phyloP scores from a whole-genome alignment of 1,140 invertebrate genomes.

The Bombus soroeensis region DNA sequence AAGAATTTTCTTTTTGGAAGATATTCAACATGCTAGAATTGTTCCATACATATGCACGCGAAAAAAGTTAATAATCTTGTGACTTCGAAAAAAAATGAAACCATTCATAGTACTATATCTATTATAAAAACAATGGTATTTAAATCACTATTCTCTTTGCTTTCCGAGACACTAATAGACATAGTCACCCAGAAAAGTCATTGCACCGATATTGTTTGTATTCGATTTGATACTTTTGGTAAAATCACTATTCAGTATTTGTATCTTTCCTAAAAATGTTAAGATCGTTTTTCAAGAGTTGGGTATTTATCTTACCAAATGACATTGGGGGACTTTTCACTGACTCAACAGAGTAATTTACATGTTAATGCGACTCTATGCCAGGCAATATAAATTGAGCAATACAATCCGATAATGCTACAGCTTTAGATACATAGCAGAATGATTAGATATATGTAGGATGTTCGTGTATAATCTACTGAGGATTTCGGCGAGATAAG shows the following conservation, averaged over 20 bases:
- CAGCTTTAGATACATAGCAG: slow-evolving; percentile 11
- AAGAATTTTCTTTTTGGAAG: neutral
- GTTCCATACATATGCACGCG: neutral
- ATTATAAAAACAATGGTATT: neutral
- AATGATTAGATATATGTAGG: too few species aligned
- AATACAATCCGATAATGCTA: slow-evolving; percentile 13
- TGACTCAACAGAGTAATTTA: slow-evolving; percentile 19
- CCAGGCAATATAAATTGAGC: slow-evolving; percentile 19
- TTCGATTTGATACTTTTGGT: neutral
- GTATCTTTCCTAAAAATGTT: neutral
- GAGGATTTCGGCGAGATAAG: slow-evolving; percentile 34
- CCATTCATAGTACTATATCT: neutral
- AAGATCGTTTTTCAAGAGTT: neutral
- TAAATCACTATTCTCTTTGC: neutral
- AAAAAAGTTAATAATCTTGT: neutral
- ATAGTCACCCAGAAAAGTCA: too few species aligned
- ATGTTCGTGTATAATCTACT: neutral
- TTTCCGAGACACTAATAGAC: too few species aligned
- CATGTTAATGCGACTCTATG: slow-evolving; percentile 14
- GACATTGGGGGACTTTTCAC: neutral
- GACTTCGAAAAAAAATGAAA: neutral
- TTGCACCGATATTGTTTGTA: neutral
- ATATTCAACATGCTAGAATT: neutral
- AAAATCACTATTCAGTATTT: neutral
- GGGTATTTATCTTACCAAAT: neutral